These are phyloP conservation scores for Grammomys surdaster DNA, from an alignment of 2,113 vertebrate species.

Conservation along the genomic window DNA sequence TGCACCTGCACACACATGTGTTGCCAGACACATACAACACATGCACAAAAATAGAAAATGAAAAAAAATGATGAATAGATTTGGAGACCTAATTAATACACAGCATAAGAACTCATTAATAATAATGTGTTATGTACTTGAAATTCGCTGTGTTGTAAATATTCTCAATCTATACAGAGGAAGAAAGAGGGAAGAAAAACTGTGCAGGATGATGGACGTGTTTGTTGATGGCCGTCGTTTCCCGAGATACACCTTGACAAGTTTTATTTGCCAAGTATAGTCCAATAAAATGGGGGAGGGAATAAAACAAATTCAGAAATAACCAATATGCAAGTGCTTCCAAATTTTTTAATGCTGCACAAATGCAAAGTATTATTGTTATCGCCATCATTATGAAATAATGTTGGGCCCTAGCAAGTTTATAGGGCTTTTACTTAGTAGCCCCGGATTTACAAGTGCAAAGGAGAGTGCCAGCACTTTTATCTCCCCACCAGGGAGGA, in stretches of 20 bases:
- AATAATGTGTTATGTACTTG: background rate
- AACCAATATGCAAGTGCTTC: background rate
- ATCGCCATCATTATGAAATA: background rate
- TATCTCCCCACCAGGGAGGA: background rate
- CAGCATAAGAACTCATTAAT: background rate
- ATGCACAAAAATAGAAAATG: background rate
- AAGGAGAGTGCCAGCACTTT: background rate
- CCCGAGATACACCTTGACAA: background rate
- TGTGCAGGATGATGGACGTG: background rate
- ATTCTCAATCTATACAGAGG: background rate
- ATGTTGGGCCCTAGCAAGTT: background rate
- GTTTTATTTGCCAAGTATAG: conserved; percentile 6
- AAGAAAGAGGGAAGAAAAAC: background rate
- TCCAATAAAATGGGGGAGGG: background rate
- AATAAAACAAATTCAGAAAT: background rate
- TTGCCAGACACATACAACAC: background rate
- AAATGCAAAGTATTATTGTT: background rate
- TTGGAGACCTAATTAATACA: background rate
- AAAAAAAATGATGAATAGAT: background rate
- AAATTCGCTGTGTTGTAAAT: background rate
- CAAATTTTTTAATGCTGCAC: background rate
- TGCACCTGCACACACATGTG: too few relatives aligned
- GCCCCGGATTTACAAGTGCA: background rate
- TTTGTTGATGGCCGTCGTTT: background rate
- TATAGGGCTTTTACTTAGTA: conserved; percentile 21